Base-by-base conservation (phyloP, 2,888 invertebrate species). In the Tuta absoluta region DNA sequence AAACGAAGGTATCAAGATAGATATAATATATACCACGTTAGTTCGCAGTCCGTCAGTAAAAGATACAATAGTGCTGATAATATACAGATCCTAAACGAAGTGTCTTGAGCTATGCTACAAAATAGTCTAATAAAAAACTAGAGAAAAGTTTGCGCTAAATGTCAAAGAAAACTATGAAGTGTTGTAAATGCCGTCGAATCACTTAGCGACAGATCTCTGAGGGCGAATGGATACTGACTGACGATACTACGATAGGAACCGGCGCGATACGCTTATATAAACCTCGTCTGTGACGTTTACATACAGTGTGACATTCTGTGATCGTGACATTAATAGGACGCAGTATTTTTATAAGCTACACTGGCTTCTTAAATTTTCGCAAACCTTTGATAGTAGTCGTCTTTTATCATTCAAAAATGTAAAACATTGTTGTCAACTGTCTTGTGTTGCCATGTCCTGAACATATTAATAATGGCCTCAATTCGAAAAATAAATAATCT, bases 1-100 rank as follows among this genome's bases (percentile, higher is more conserved):
- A 85, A 86, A 86, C 78, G 82, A 87, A 87, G 80, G 81, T 81
- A 83, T 82, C 81, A 85, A 81, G 80, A 84, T n/a, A 53, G 53
- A 53, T 53, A 53, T 19, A 51, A 28, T 75, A 80, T 79, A 82
- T 76, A 83, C 77, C 75, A 76, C 69, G 69, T 67, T 64, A 73
- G 76, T 77, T 77, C 81, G 79, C 82, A 78, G 82, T 82, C 81
- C 78, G 76, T 75, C 69, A 66, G 75, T 71, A 74, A 75, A 73
- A 66, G 67, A 72, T 72, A 75, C 74, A 66, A 68, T 67, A 69
- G 78, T 78, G 80, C 81, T 77, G 77, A 72, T 73, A 75, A 67
- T 70, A 75, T 75, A 77, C 72, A 71, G 72, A 73, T 69, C 69
- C 75, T 76, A 81, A 80, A 82, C 75, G 69, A 75, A 75, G 75